Percentiles rank a stretch among this genome's conserved stretches.
Conservation (phyloP, 2,113 vertebrate genomes). For the Notiomystis cincta region DNA sequence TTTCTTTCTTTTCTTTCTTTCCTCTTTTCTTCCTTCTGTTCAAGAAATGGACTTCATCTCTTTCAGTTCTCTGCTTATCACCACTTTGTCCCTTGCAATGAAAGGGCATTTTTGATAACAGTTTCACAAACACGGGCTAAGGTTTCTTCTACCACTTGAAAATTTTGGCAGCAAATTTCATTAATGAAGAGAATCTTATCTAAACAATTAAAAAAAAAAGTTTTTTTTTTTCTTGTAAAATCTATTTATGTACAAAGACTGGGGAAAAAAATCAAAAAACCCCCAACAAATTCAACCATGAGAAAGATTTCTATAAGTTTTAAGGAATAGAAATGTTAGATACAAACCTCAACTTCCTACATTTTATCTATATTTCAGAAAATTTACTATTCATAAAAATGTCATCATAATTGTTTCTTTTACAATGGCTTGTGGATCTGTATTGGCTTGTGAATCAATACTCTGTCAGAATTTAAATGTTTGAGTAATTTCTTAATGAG, state of each 20-base stretch:
- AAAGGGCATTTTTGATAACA: neutral
- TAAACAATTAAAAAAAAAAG: neutral
- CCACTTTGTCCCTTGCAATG: neutral
- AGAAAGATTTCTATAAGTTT: neutral
- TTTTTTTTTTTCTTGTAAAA: neutral
- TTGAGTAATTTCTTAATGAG: neutral
- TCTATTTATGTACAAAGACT: rapidly evolving
- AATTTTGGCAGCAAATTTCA: neutral
- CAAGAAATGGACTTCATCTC: neutral
- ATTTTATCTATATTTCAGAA: neutral
- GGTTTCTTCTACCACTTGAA: neutral
- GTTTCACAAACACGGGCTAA: neutral
- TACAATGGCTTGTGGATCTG: neutral
- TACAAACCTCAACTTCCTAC: rapidly evolving
- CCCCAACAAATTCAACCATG: rapidly evolving
- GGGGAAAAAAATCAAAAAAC: rapidly evolving
- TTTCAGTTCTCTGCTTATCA: neutral
- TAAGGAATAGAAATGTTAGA: neutral
- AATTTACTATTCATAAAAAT: neutral
- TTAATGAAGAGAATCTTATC: neutral
- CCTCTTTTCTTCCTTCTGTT: neutral
- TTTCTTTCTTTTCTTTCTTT: too few relatives aligned
- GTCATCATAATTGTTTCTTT: neutral
- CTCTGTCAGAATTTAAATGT: neutral
- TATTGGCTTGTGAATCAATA: neutral